Evolutionary conservation across 2,797 vertebrate genomes (phyloP).

Genomic region (Phrynocephalus vlangalii): DNA sequence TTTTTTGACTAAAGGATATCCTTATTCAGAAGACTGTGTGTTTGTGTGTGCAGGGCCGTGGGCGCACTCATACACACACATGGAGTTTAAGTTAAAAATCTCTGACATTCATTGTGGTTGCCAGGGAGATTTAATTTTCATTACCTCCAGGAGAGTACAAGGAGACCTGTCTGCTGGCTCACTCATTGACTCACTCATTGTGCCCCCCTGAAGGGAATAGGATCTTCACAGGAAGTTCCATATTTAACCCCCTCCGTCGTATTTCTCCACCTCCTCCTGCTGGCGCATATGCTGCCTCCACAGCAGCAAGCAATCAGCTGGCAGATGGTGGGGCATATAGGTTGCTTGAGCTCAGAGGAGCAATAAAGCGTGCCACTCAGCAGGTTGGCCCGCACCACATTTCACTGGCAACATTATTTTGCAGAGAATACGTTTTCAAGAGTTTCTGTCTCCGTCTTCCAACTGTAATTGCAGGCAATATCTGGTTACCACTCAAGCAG

Average conservation of each 20-base stretch:
- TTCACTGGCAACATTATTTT: not conserved
- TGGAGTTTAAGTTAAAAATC: not conserved
- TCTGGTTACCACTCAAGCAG: not conserved
- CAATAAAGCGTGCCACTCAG: constrained; percentile 17
- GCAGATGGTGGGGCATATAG: constrained; percentile 19
- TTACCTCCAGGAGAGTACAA: constrained; percentile 11
- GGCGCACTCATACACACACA: not conserved
- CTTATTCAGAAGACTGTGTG: not conserved
- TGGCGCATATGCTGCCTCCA: constrained; percentile 13
- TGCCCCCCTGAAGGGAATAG: constrained; percentile 14
- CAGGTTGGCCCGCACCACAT: constrained; percentile 7
- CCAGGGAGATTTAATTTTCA: constrained; percentile 7
- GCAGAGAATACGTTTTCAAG: not conserved
- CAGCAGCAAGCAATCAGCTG: not conserved
- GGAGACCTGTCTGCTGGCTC: constrained; percentile 25
- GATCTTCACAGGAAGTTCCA: constrained; percentile 21
- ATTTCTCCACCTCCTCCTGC: constrained; percentile 24
- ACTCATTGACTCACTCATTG: not conserved
- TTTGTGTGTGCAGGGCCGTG: no score
- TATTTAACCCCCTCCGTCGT: constrained; percentile 10
- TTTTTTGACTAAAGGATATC: not conserved
- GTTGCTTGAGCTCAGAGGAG: not conserved
- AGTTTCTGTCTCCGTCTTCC: not conserved
- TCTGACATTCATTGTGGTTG: not conserved
- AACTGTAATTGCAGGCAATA: not conserved